phyloP scores from a whole-genome alignment of 2,888 invertebrate species.

The Acrobasis repandana region DNA sequence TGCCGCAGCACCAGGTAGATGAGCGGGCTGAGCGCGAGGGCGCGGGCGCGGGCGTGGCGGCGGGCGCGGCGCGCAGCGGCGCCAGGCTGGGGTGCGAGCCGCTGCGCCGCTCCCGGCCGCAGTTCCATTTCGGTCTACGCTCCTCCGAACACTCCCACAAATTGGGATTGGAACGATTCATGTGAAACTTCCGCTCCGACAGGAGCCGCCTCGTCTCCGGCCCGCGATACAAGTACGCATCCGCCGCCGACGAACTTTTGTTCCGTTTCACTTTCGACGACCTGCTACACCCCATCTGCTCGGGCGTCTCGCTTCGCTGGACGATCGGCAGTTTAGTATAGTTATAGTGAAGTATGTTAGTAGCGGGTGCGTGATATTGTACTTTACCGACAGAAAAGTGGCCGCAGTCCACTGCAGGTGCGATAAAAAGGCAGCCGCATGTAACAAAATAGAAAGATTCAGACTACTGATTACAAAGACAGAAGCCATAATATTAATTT shows the following conservation, averaged over 20 bases:
- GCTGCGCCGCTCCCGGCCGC: constrained; percentile 61
- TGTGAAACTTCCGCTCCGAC: constrained; percentile 65
- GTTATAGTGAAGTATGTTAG: constrained; percentile 76
- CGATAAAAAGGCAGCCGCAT: constrained; percentile 83
- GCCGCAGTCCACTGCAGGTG: constrained; percentile 85
- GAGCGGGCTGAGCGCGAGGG: constrained; percentile 79
- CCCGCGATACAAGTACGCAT: constrained; percentile 61
- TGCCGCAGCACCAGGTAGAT: constrained; percentile 90
- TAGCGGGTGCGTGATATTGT: constrained; percentile 86
- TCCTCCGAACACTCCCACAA: constrained; percentile 69
- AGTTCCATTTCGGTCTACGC: constrained; percentile 48
- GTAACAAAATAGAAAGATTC: constrained; percentile 82
- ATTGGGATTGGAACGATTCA: constrained; percentile 77
- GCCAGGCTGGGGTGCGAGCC: constrained; percentile 69
- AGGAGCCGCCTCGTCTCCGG: constrained; percentile 67
- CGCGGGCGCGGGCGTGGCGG: constrained; percentile 40
- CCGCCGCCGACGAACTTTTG: constrained; percentile 78
- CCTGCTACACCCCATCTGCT: constrained; percentile 56
- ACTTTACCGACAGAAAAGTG: constrained; percentile 87
- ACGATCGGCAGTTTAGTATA: constrained; percentile 65
- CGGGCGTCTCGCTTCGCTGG: constrained; percentile 66
- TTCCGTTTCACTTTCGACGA: constrained; percentile 73
- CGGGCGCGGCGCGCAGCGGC: constrained; percentile 43
- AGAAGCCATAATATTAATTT: constrained; percentile 29
- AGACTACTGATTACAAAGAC: constrained; percentile 51